Percentiles rank a stretch among this genome's conserved stretches.
Evolutionary conservation across 2,797 vertebrate species (phyloP).

Genomic region (Parauchenoglanis punctatus): DNA sequence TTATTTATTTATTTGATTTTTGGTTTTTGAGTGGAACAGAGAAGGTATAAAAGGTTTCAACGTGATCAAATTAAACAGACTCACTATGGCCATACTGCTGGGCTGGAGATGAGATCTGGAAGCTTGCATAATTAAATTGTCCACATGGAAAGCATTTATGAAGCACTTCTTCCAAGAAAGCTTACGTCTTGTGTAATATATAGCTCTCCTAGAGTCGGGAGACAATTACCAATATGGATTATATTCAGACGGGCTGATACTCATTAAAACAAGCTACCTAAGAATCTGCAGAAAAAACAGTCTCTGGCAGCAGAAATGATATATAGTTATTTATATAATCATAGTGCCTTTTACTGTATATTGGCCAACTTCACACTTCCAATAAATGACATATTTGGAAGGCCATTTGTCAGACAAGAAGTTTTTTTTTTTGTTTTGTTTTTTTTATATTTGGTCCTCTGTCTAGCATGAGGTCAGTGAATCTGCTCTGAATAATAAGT

Average conservation of each 20-base stretch:
- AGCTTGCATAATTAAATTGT: not conserved
- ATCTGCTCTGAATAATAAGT: conserved; percentile 2
- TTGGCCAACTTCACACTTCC: conserved; percentile 45
- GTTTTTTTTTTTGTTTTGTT: conserved; percentile 61
- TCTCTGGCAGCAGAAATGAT: conserved; percentile 35
- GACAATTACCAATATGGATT: not conserved
- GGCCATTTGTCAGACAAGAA: conserved; percentile 35
- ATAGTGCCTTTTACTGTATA: conserved; percentile 34
- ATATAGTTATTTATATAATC: conserved; percentile 48
- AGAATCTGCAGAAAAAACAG: not conserved
- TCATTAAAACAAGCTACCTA: conserved; percentile 3
- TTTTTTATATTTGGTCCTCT: conserved; percentile 60
- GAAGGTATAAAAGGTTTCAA: not conserved
- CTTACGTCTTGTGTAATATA: not conserved
- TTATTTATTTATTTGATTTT: no score
- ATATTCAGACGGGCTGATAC: not conserved
- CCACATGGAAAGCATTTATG: not conserved
- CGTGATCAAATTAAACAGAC: not conserved
- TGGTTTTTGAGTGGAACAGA: not conserved
- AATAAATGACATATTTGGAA: conserved; percentile 43
- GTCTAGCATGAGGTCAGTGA: conserved; percentile 26
- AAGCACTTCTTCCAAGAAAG: conserved; percentile 3
- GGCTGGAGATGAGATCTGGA: not conserved
- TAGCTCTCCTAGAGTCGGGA: not conserved
- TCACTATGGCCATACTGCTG: conserved; percentile 6